Evolutionary conservation across 2,797 vertebrate genomes (phyloP), one percentile per base, ranked within the genome.

Genomic region (Pipistrellus pygmaeus): DNA sequence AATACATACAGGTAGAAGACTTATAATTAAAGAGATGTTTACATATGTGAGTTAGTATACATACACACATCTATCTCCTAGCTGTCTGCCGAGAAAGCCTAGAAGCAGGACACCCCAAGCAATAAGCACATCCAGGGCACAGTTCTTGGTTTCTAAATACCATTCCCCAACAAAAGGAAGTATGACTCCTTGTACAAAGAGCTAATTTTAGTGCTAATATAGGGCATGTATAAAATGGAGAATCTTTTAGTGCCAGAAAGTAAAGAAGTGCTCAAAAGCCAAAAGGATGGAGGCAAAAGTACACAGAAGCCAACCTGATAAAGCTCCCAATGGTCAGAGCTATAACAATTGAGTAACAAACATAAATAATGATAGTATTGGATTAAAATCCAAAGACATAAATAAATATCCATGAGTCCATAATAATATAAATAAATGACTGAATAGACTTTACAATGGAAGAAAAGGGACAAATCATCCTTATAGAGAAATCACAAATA

Each of bases 361-460:
- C 38, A 41, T 41, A 41, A 41, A 41, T 41, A 62, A 80, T 25
- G 13, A 35, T 6, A 60, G 23, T 44, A 64, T 2, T 87, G 38
- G 8, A 48, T 68, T 77, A 69, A 27, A 64, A 27, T 13, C 23
- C 35, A 87, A 90, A 77, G 44, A 81, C 85, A n/a, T 35, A 85
- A 68, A 60, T 18, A 55, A 77, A 72, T 41, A 81, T 80, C n/a
- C 53, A 18, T 38, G 55, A 85, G 41, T 44, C 71, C 11, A 62
- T 8, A 73, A 62, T 55, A 38, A 72, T 48, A 75, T 13, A 88
- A 25, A 86, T 27, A 88, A 25, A 86, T 32, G 20, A 85, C 0
- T 41, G 17, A 92, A 68, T 60, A 69, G 53, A 66, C 27, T 66
- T 91, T 68, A 88, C 72, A 88, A 90, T 80, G 41, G 38, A 41